Evolutionary conservation across 2,113 vertebrate species (phyloP), one percentile per base, ranked within the genome.

Genomic region (Anseranas semipalmata): DNA sequence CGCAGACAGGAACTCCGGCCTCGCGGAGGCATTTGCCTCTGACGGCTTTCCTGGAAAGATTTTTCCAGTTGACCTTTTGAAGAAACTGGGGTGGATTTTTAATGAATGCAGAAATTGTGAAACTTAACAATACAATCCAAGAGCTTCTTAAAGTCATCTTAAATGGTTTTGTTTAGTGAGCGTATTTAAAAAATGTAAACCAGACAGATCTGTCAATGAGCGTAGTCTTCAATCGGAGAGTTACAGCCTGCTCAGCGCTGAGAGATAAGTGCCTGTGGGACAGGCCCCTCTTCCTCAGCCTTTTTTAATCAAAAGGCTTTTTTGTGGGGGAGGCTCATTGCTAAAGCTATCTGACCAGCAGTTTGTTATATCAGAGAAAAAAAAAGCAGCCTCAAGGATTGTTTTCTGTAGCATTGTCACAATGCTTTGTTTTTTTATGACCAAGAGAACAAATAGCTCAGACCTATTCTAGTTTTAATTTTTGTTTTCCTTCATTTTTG

Each of bases 21-120:
- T 77, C 20, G 15, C 10, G 15, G 85, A n/a, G 72, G 30, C 15
- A 0, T 73, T 85, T 35, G 33, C 32, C 80, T 9, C 7, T 32
- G 27, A 10, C 1, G 53, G 13, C 52, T 96, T 85, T 83, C 87
- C 90, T 97, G 95, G 85, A 96, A 94, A 70, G 88, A 87, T 76
- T 90, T 92, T 60, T 75, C 62, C 55, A 67, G 37, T 63, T 90
- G 83, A 90, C 83, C 72, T 91, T 85, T 85, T 35, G 41, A 45
- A 18, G 33, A 37, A 33, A 22, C 19, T 5, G 2, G 22, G 83
- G 16, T 4, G 14, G n/a, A 10, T 52, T 75, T 91, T 73, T 28
- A 82, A 81, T 5, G 25, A 53, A 25, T 46, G 70, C 41, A 45
- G 65, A 14, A 87, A 50, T 95, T 77, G 67, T 88, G 88, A 83